A percentile compares a stretch with the other conserved stretches of the same genome.
Evolutionary conservation across 2,888 invertebrate species (phyloP).

Genomic region (Chrysotoxum bicinctum): DNA sequence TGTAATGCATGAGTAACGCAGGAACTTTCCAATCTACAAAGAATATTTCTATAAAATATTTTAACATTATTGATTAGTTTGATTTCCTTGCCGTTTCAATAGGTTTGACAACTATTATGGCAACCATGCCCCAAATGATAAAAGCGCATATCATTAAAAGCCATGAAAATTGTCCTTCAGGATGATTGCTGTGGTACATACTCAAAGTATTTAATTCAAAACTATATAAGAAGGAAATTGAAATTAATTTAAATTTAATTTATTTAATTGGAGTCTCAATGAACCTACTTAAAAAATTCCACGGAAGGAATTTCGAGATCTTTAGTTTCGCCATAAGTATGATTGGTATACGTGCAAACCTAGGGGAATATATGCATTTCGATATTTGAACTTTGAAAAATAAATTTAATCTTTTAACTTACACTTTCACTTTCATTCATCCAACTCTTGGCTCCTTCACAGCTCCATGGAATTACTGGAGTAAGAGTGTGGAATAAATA

Average conservation of each 20-base stretch:
- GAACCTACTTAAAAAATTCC: slow-evolving; percentile 49
- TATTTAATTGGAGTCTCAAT: no score
- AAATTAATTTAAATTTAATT: neutral
- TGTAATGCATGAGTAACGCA: slow-evolving; percentile 77
- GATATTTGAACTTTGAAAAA: no score
- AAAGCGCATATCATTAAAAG: slow-evolving; percentile 66
- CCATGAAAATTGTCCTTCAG: slow-evolving; percentile 41
- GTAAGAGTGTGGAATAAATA: slow-evolving; percentile 88
- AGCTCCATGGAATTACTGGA: slow-evolving; percentile 89
- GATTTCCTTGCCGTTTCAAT: slow-evolving; percentile 17
- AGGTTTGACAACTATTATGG: slow-evolving; percentile 4
- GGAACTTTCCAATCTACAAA: slow-evolving; percentile 77
- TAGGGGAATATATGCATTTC: neutral
- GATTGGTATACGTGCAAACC: neutral
- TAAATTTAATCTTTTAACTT: neutral
- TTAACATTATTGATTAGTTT: neutral
- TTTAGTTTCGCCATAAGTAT: neutral
- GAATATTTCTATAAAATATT: neutral
- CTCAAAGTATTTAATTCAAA: slow-evolving; percentile 9
- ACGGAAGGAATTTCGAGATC: slow-evolving; percentile 18
- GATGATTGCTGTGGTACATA: neutral
- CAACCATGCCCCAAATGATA: slow-evolving; percentile 41
- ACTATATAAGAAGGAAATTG: neutral
- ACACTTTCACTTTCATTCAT: slow-evolving; percentile 3
- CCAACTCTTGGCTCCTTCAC: slow-evolving; percentile 83